Percentiles rank a stretch among this genome's conserved stretches.
These are phyloP conservation scores for Myotis daubentonii DNA, from an alignment of 2,797 vertebrate species.

Conservation along the genomic window DNA sequence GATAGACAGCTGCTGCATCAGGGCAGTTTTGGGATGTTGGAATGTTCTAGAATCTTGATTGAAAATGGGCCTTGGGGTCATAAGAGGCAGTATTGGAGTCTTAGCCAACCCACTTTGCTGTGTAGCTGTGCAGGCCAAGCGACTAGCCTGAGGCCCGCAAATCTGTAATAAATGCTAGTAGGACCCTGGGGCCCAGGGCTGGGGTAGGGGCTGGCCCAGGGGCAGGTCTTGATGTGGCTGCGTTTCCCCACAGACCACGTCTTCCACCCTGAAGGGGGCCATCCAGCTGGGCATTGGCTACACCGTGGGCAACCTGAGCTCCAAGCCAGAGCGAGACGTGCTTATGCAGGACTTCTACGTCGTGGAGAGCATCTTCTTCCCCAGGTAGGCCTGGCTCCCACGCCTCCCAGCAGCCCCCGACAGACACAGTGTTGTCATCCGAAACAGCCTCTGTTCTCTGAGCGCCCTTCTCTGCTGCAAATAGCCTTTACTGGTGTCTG, in stretches of 20 bases:
- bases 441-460: rapidly evolving
- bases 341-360: conserved; percentile 99
- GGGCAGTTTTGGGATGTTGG: background rate
- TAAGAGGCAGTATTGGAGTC: background rate
- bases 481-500: rapidly evolving
- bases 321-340: conserved; percentile 97
- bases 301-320: conserved; percentile 97
- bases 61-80: background rate
- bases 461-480: background rate
- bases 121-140: rapidly evolving
- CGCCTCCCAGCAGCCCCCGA: rapidly evolving
- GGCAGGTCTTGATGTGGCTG: background rate
- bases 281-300: conserved; percentile 99
- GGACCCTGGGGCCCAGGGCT: background rate
- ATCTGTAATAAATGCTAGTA: background rate
- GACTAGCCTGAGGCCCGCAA: rapidly evolving
- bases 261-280: conserved; percentile 96
- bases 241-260: conserved; percentile 91
- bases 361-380: conserved; percentile 99
- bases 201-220: background rate
- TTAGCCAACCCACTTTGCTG: background rate
- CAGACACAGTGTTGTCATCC: rapidly evolving
- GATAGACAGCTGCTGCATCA: background rate
- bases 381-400: conserved; percentile 86
- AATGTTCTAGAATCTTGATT: background rate